Evolutionary conservation across 2,797 vertebrate species (phyloP).

Genomic region (Premnoplex brunnescens): DNA sequence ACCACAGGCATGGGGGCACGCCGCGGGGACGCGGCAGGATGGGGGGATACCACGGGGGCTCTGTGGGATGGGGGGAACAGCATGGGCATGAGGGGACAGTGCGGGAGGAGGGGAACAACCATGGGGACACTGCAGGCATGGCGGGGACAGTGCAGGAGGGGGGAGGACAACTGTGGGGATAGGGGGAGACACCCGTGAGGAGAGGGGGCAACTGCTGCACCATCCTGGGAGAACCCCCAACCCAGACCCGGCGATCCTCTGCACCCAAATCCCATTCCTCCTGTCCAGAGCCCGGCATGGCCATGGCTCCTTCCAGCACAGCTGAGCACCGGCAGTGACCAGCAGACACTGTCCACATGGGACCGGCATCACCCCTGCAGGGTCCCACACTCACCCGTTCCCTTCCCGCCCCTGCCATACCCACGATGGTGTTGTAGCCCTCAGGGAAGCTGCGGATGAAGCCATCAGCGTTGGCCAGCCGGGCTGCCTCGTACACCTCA

Average conservation of each 20-base stretch:
- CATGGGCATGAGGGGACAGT: neutral
- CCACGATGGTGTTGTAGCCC: constrained; percentile 88
- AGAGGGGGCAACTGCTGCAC: neutral
- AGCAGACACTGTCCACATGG: fast-evolving
- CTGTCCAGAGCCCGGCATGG: fast-evolving
- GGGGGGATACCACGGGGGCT: neutral
- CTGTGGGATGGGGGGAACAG: neutral
- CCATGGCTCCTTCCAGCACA: fast-evolving
- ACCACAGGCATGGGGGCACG: neutral
- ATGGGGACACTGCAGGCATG: neutral
- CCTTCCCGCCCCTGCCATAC: constrained; percentile 65
- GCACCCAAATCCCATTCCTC: fast-evolving
- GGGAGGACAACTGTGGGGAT: neutral
- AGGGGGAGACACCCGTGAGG: neutral
- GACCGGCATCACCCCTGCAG: fast-evolving
- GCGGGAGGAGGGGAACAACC: neutral
- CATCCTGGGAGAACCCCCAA: neutral
- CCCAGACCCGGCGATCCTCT: neutral
- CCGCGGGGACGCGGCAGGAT: neutral
- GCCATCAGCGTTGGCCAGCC: constrained; percentile 87
- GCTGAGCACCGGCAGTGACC: fast-evolving
- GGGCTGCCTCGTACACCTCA: constrained; percentile 86
- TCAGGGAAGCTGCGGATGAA: constrained; percentile 91
- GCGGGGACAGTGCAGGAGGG: neutral
- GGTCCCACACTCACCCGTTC: fast-evolving